Evolutionary conservation across 2,888 invertebrate species (phyloP), one percentile per base, ranked within the genome.

Genomic region (Drosophila lacicola): DNA sequence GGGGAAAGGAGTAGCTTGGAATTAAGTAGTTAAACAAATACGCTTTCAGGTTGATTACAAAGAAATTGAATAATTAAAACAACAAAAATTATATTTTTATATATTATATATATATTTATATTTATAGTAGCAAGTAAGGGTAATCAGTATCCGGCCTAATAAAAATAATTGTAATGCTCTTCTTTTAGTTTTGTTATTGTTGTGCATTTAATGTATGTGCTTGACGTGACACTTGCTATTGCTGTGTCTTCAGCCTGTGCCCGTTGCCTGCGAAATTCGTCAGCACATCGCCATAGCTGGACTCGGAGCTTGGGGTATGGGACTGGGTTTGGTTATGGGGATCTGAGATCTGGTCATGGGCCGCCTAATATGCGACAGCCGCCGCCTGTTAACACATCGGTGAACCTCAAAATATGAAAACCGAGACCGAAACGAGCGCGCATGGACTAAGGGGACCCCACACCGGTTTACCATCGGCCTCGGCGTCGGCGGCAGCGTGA

Each of bases 141-240:
- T 34, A 68, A 10, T 25, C 11, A 6, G 1, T 6, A 42, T 34
- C 62, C 64, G 65, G 46, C 17, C 42, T 49, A 49, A 3, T 17
- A 14, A 2, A 14, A 33, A 21, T 25, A 1, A 4, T 8, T 19
- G 19, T 29, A 44, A 21, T 29, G 54, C 11, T 41, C 50, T 53
- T 51, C 50, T 50, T 58, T 68, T 64, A 42, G 29, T 65, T 69
- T 36, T 51, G 42, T 61, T 64, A 56, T 79, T 74, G 65, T 70
- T 68, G 75, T 82, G 80, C 70, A 70, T 73, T 79, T 82, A 89
- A 90, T 88, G 89, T 90, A 89, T 90, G 88, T 81, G 68, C 73
- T 77, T 79, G 86, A 90, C 90, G 91, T 90, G 90, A 90, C 91
- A 91, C 90, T 91, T 90, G 90, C 87, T 89, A 87, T 82, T 90